A percentile compares a stretch with the other conserved stretches of the same genome.
These are phyloP conservation scores for Aelia acuminata DNA, from an alignment of 2,888 invertebrate genomes.

Conservation along the genomic window DNA sequence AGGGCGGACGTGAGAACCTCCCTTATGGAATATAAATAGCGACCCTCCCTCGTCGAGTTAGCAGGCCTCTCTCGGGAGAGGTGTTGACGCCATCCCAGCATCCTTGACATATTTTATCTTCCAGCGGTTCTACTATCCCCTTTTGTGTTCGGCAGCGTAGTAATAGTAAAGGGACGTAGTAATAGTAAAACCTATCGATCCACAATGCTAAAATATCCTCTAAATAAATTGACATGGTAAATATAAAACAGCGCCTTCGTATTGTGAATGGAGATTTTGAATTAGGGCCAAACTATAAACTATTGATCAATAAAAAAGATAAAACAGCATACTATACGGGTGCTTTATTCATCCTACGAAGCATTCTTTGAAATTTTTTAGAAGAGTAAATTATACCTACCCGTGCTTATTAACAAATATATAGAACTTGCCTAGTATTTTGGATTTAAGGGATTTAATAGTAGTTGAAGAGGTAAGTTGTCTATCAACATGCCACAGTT, in stretches of 20 bases:
- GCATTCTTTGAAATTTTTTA: too few species aligned
- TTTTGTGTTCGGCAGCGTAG: neutral
- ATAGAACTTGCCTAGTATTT: too few species aligned
- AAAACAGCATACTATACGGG: too few species aligned
- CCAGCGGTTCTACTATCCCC: conserved; percentile 16
- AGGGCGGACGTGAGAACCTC: neutral
- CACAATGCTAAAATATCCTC: neutral
- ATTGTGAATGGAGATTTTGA: neutral
- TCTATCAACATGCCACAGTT: too few species aligned
- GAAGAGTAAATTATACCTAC: too few species aligned
- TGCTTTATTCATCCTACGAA: too few species aligned
- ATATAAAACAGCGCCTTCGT: neutral
- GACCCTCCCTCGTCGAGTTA: neutral
- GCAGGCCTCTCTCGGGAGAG: neutral
- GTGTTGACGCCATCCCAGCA: conserved; percentile 34
- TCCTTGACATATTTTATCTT: conserved; percentile 44
- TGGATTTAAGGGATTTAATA: too few species aligned
- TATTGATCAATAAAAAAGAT: too few species aligned
- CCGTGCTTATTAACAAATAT: too few species aligned
- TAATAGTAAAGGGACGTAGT: conserved; percentile 9
- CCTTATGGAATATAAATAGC: conserved; percentile 33
- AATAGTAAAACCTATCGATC: conserved; percentile 8
- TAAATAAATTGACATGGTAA: neutral
- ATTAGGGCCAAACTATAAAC: neutral
- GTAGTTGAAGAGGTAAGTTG: too few species aligned